Conservation (phyloP, 2,797 vertebrate species). For the Thamnophis elegans region DNA sequence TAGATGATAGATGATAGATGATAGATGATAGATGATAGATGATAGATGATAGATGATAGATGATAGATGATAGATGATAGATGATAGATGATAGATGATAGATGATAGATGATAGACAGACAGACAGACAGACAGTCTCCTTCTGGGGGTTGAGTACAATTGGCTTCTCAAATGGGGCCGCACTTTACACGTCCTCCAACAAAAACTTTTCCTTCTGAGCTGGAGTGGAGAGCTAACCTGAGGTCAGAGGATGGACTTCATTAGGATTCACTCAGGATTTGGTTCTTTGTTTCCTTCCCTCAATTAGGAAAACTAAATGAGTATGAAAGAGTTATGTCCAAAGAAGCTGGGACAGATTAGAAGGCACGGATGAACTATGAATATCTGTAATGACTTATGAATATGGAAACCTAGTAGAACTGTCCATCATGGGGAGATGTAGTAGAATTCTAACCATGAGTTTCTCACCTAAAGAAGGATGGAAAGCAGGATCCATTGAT, state of each 20-base stretch:
- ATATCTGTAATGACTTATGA: neutral
- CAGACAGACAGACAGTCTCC: too few species aligned
- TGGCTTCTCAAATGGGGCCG: neutral
- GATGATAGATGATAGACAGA: too few species aligned
- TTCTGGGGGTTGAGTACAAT: neutral
- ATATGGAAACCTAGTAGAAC: neutral
- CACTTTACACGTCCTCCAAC: neutral
- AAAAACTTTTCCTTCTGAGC: neutral
- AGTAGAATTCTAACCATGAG: neutral
- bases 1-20: too few species aligned
- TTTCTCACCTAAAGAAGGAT: neutral
- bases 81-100: too few species aligned
- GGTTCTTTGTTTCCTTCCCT: constrained; percentile 17
- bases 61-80: too few species aligned
- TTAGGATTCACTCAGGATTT: neutral
- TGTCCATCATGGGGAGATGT: neutral
- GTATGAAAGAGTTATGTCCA: constrained; percentile 9
- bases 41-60: too few species aligned
- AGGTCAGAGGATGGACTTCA: neutral
- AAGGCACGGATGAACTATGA: constrained; percentile 5
- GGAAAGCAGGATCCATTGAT: neutral
- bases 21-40: too few species aligned
- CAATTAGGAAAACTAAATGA: constrained; percentile 32
- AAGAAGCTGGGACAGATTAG: constrained; percentile 22
- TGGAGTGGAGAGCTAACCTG: neutral